Conservation (phyloP, 2,113 vertebrate species). For the Rhagologus leucostigma region DNA sequence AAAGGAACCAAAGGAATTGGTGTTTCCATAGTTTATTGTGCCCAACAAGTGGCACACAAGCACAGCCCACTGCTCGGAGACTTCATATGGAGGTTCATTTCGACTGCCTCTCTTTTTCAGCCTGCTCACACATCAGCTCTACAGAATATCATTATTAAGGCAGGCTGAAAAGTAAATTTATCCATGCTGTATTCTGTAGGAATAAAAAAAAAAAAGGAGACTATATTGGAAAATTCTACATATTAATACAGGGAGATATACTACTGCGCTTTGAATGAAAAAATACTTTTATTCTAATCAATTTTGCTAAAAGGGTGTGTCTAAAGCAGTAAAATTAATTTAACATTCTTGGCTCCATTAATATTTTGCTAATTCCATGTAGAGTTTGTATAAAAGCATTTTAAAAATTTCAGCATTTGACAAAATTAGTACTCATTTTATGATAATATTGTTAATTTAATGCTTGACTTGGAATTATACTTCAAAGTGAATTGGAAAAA, state of each 20-base stretch:
- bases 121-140: neutral
- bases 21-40: neutral
- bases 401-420: conserved; percentile 28
- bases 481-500: conserved; percentile 77
- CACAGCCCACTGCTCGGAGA: neutral
- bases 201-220: too few species aligned
- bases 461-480: conserved; percentile 78
- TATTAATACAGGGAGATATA: neutral
- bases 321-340: neutral
- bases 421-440: conserved; percentile 70
- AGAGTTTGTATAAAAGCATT: conserved; percentile 43
- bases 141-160: neutral
- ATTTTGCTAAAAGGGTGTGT: neutral
- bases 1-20: neutral
- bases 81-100: rapidly evolving
- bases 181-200: neutral
- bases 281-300: neutral
- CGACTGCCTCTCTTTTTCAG: neutral
- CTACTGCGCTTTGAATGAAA: neutral
- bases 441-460: conserved; percentile 81
- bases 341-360: neutral
- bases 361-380: neutral
- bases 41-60: neutral
- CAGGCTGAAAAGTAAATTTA: neutral
- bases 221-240: neutral